Evolutionary conservation across 2,888 invertebrate species (phyloP).

Genomic region (Apamea monoglypha): DNA sequence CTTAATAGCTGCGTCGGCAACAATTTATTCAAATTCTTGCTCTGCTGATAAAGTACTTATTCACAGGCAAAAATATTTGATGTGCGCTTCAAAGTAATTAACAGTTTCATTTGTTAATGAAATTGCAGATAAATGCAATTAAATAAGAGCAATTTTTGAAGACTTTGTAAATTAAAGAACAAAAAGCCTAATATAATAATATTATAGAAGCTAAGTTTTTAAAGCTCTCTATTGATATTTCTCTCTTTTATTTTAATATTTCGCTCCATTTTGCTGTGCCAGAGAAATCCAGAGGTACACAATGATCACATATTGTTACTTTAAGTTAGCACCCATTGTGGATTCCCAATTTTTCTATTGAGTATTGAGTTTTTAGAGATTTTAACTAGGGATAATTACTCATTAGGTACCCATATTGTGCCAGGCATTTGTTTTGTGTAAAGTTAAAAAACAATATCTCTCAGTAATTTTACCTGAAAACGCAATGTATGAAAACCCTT

Average conservation of each 20-base stretch:
- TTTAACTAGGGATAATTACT: no score
- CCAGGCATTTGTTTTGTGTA: neutral
- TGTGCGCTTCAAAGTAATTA: slow-evolving; percentile 70
- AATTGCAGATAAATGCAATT: slow-evolving; percentile 27
- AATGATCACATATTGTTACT: neutral
- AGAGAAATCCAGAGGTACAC: neutral
- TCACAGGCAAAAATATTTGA: slow-evolving; percentile 70
- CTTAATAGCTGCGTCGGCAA: slow-evolving; percentile 79
- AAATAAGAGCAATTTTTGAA: neutral
- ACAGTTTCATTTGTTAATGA: slow-evolving; percentile 52
- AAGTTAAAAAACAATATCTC: neutral
- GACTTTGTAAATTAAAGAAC: neutral
- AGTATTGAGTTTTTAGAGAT: neutral
- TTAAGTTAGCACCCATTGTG: no score
- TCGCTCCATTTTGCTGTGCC: neutral
- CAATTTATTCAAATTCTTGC: slow-evolving; percentile 81
- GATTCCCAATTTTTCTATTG: neutral
- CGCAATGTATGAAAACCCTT: neutral
- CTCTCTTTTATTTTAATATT: neutral
- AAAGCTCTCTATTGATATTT: neutral
- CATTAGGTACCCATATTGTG: neutral
- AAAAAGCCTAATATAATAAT: neutral
- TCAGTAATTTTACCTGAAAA: neutral
- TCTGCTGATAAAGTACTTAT: slow-evolving; percentile 71
- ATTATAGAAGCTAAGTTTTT: neutral